Evolutionary conservation across 2,888 invertebrate species (phyloP).

Genomic region (Lagria hirta): DNA sequence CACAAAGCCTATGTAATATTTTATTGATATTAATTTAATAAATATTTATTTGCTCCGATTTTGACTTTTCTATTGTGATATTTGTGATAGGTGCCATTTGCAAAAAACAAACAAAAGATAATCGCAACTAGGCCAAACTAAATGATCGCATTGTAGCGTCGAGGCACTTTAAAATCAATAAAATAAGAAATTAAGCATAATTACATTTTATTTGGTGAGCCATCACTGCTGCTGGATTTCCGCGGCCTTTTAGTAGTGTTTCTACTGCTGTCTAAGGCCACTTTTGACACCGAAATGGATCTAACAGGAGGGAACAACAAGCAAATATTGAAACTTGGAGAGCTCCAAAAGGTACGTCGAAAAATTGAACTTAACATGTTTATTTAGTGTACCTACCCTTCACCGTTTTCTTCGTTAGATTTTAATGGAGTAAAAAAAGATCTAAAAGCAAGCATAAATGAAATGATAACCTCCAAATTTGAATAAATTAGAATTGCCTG

Average conservation of each 20-base stretch:
- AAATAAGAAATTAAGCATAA: too few relatives aligned
- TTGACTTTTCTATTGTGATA: not conserved
- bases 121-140: not conserved
- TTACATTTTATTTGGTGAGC: slow-evolving; percentile 19
- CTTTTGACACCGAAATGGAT: slow-evolving; percentile 7
- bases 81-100: not conserved
- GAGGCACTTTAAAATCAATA: too few relatives aligned
- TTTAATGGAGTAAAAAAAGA: slow-evolving; percentile 23
- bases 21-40: not conserved
- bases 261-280: not conserved
- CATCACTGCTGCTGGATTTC: slow-evolving; percentile 14
- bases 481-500: too few relatives aligned
- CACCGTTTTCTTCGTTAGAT: slow-evolving; percentile 5
- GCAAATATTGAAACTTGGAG: slow-evolving; percentile 11
- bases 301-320: slow-evolving; percentile 21
- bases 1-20: too few relatives aligned
- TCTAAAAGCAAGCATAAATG: too few relatives aligned
- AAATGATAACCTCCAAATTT: too few relatives aligned
- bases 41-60: not conserved
- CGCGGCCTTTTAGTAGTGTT: slow-evolving; percentile 8
- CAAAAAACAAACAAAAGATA: slow-evolving; percentile 1
- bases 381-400: slow-evolving; percentile 19
- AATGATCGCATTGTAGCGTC: not conserved
- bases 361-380: slow-evolving; percentile 10
- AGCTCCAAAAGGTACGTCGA: slow-evolving; percentile 7